Percentiles rank a stretch among this genome's conserved stretches.
phyloP scores from a whole-genome alignment of 2,113 vertebrate genomes.

The Microtus ochrogaster region DNA sequence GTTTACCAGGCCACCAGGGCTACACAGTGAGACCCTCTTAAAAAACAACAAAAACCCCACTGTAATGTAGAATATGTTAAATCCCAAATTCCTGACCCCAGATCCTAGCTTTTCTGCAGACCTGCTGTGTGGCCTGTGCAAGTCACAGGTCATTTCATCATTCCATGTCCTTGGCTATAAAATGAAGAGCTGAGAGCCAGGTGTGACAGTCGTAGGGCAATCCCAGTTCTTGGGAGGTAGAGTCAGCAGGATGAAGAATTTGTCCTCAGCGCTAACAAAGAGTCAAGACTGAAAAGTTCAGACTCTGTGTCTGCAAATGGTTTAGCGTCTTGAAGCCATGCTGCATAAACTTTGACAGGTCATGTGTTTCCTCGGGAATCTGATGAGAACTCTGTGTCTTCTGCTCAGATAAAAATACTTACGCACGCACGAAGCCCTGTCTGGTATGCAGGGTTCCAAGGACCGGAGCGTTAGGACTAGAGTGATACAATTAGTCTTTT shows the following conservation, averaged over 20 bases:
- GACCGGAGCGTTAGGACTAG: not conserved
- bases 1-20: not conserved
- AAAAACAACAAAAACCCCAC: not conserved
- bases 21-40: not conserved
- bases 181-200: not conserved
- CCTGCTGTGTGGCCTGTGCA: not conserved
- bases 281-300: not conserved
- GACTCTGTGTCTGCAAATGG: conserved; percentile 22
- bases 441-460: not conserved
- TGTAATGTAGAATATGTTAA: not conserved
- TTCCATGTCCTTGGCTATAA: conserved; percentile 25
- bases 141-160: not conserved
- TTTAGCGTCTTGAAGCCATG: conserved; percentile 4
- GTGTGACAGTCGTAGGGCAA: not conserved
- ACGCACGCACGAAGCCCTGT: not conserved
- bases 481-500: not conserved
- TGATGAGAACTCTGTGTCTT: conserved; percentile 29
- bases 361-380: conserved; percentile 20
- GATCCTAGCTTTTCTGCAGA: not conserved
- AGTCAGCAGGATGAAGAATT: not conserved
- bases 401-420: conserved; percentile 3
- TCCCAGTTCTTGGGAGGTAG: not conserved
- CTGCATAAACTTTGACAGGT: conserved; percentile 15
- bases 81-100: not conserved
- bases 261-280: not conserved